Conservation (phyloP, 2,797 vertebrate genomes). For the Scomberomorus guttatus region DNA sequence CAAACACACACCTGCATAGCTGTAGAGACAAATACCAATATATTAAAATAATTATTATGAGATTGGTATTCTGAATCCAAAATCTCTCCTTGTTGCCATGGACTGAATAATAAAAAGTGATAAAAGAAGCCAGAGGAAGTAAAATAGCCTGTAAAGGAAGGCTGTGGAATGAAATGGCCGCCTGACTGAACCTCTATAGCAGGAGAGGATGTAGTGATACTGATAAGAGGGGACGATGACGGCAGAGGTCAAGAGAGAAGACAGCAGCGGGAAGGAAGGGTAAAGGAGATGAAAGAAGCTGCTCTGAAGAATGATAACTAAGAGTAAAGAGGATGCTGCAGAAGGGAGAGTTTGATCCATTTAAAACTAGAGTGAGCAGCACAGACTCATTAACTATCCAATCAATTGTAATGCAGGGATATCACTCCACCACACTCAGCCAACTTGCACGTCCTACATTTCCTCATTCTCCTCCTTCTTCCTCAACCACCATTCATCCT, state of each 20-base stretch:
- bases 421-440: conserved; percentile 29
- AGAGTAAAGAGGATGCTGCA: conserved; percentile 22
- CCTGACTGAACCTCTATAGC: conserved; percentile 28
- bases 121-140: not conserved
- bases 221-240: conserved; percentile 41
- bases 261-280: conserved; percentile 7
- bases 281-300: conserved; percentile 29
- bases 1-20: not conserved
- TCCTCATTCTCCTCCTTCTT: conserved; percentile 3
- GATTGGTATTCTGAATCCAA: conserved; percentile 2
- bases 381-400: conserved; percentile 68
- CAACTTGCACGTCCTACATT: not conserved
- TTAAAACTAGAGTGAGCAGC: conserved; percentile 62
- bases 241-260: conserved; percentile 39
- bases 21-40: not conserved
- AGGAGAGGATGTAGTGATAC: conserved; percentile 36
- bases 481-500: not conserved
- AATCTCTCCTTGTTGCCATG: not conserved
- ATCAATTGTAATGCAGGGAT: conserved; percentile 79
- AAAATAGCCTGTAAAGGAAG: not conserved
- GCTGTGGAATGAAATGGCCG: conserved; percentile 19
- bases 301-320: conserved; percentile 41
- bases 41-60: conserved; percentile 6
- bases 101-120: conserved; percentile 2
- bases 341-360: conserved; percentile 57